Conservation (phyloP, 2,797 vertebrate genomes). For the Ictinia mississippiensis region DNA sequence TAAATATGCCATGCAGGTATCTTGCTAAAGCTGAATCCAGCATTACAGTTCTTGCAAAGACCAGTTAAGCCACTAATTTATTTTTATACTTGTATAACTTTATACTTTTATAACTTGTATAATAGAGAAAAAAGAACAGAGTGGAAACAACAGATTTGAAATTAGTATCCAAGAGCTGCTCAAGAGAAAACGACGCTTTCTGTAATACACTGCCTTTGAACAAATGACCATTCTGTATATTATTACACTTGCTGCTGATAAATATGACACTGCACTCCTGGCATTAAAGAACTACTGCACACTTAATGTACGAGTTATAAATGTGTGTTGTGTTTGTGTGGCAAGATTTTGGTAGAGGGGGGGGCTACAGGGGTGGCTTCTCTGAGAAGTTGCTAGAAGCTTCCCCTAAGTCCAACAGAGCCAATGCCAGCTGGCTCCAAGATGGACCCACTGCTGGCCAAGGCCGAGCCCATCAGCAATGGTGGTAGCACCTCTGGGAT, state of each 20-base stretch:
- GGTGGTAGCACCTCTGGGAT: too few relatives aligned
- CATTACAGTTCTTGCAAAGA: neutral
- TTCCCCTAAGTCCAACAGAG: too few relatives aligned
- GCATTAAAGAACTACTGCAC: neutral
- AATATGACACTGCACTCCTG: neutral
- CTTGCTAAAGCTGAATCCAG: neutral
- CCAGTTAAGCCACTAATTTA: neutral
- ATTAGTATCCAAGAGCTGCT: neutral
- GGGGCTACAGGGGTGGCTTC: too few relatives aligned
- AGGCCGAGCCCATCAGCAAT: too few relatives aligned
- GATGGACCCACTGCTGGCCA: too few relatives aligned
- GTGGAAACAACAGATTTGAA: neutral
- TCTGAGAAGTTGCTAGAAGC: too few relatives aligned
- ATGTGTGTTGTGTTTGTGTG: too few relatives aligned
- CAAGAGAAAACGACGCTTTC: neutral
- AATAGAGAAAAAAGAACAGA: neutral
- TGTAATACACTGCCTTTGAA: neutral
- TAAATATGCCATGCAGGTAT: neutral
- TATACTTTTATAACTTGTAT: neutral
- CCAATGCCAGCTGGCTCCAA: too few relatives aligned
- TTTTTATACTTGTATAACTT: neutral
- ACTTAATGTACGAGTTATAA: neutral
- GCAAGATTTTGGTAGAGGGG: too few relatives aligned
- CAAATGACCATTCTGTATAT: neutral
- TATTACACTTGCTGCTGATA: neutral